These are phyloP conservation scores for Pseudococcus viburni DNA, from an alignment of 2,888 invertebrate genomes.

Conservation along the genomic window DNA sequence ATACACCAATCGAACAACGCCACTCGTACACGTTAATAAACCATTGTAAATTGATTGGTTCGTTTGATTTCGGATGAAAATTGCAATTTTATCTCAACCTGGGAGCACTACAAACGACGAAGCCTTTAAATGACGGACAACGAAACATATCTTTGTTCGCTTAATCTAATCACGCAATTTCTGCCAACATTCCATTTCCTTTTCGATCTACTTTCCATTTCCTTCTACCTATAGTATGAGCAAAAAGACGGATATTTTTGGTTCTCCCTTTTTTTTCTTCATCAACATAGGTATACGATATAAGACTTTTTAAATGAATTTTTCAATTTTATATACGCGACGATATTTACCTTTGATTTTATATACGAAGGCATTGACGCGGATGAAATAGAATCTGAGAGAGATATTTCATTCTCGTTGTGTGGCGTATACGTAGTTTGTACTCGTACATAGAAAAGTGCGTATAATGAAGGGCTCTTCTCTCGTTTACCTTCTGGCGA, in stretches of 20 bases:
- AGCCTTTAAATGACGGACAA: background rate
- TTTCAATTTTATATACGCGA: conserved; percentile 24
- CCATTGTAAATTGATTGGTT: conserved; percentile 31
- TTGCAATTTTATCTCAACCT: conserved; percentile 6
- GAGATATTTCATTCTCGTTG: background rate
- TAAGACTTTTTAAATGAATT: conserved; percentile 33
- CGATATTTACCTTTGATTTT: conserved; percentile 34
- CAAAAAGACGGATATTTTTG: background rate
- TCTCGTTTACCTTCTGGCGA: background rate
- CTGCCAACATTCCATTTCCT: conserved; percentile 17
- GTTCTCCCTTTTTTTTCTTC: background rate
- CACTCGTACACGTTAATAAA: background rate
- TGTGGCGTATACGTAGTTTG: too few species aligned
- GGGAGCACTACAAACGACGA: background rate
- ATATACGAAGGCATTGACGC: conserved; percentile 4
- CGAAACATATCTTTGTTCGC: conserved; percentile 6
- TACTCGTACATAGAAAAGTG: background rate
- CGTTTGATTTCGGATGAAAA: conserved; percentile 31
- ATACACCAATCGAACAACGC: background rate
- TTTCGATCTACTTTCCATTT: conserved; percentile 13
- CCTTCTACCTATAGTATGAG: background rate
- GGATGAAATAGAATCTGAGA: background rate
- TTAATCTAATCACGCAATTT: background rate
- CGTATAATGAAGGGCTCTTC: background rate
- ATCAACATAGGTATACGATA: background rate